A percentile compares a stretch with the other conserved stretches of the same genome.
Conservation (phyloP, 2,113 vertebrate species). For the Vidua chalybeata region DNA sequence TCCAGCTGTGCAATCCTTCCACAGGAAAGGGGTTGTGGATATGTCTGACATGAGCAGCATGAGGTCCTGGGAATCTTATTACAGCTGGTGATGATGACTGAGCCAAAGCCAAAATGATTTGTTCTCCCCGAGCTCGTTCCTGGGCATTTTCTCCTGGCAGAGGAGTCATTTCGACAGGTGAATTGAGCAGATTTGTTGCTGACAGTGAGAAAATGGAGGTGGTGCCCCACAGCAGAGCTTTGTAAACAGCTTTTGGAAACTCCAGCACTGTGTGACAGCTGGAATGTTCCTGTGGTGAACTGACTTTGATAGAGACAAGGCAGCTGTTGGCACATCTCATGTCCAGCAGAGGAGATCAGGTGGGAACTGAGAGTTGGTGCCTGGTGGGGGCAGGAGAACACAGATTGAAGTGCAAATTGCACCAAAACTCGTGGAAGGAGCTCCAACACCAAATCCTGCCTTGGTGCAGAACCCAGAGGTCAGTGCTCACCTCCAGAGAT, state of each 20-base stretch:
- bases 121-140: neutral
- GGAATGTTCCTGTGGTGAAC: neutral
- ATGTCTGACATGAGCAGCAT: neutral
- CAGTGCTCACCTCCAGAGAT: neutral
- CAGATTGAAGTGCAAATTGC: neutral
- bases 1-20: neutral
- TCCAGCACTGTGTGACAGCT: neutral
- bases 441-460: neutral
- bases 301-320: neutral
- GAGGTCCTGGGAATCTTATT: neutral
- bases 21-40: neutral
- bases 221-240: neutral
- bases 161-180: neutral
- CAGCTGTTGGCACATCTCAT: neutral
- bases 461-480: accelerated
- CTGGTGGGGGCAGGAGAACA: neutral
- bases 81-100: neutral
- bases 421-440: neutral
- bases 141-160: neutral
- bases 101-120: neutral
- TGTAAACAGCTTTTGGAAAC: neutral
- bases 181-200: constrained; percentile 12
- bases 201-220: constrained; percentile 6
- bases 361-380: neutral
- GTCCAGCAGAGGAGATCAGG: neutral